phyloP scores from a whole-genome alignment of 2,888 invertebrate genomes.

The Hirtodrosophila trivittata region DNA sequence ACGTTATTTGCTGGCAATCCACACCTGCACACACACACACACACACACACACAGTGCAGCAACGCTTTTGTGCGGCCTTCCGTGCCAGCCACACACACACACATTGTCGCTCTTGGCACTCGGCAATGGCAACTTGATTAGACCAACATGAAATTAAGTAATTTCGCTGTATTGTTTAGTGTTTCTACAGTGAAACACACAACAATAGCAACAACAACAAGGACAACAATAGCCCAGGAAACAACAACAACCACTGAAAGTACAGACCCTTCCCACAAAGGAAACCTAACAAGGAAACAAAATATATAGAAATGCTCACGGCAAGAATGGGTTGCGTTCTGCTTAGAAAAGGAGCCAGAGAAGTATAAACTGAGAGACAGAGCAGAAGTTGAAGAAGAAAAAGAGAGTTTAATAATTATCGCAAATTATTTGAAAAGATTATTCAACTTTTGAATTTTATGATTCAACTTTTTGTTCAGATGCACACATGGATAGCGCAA shows the following conservation, averaged over 20 bases:
- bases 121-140: constrained; percentile 79
- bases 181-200: constrained; percentile 31
- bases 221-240: constrained; percentile 11
- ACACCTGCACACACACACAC: constrained; percentile 29
- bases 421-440: no score
- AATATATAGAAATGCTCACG: constrained; percentile 45
- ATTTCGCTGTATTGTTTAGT: constrained; percentile 74
- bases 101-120: constrained; percentile 32
- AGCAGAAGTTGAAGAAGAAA: no score
- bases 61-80: constrained; percentile 62
- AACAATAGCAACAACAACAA: constrained; percentile 39
- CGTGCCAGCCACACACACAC: constrained; percentile 49
- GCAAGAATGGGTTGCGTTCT: not conserved
- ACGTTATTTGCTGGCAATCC: constrained; percentile 52
- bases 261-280: constrained; percentile 34
- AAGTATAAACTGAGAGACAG: no score
- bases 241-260: constrained; percentile 44
- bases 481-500: no score
- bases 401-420: no score
- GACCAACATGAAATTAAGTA: constrained; percentile 80
- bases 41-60: constrained; percentile 27
- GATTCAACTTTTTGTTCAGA: no score
- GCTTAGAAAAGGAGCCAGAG: constrained; percentile 5
- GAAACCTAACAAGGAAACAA: constrained; percentile 41
- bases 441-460: no score